A percentile compares a stretch with the other conserved stretches of the same genome.
Evolutionary conservation across 2,888 invertebrate species (phyloP).

Genomic region (Zootermopsis nevadensis): DNA sequence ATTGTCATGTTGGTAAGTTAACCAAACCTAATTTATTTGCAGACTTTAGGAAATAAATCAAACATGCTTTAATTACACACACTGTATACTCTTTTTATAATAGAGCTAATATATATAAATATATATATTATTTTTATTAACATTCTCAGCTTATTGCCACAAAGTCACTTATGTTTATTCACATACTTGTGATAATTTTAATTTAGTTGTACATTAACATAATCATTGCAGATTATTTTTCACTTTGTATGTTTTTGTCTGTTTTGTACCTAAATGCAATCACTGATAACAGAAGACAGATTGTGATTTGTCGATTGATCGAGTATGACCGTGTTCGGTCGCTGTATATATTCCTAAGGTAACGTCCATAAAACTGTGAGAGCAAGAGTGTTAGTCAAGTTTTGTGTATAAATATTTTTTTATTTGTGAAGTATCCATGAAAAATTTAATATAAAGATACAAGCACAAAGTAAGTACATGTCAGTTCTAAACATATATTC

Average conservation of each 20-base stretch:
- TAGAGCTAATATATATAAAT: slow-evolving; percentile 24
- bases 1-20: neutral
- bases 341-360: slow-evolving; percentile 46
- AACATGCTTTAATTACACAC: slow-evolving; percentile 43
- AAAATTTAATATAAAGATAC: neutral
- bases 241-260: slow-evolving; percentile 20
- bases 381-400: slow-evolving; percentile 18
- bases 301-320: slow-evolving; percentile 37
- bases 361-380: slow-evolving; percentile 39
- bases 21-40: slow-evolving; percentile 14
- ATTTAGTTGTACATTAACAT: slow-evolving; percentile 35
- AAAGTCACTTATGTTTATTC: slow-evolving; percentile 38
- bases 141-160: slow-evolving; percentile 9
- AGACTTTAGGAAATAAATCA: slow-evolving; percentile 36
- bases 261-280: slow-evolving; percentile 25
- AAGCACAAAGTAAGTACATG: neutral
- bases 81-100: slow-evolving; percentile 17
- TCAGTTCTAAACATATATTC: neutral
- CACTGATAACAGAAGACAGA: neutral
- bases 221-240: slow-evolving; percentile 36
- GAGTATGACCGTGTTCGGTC: neutral
- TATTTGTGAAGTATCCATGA: neutral
- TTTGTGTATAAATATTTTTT: slow-evolving; percentile 16
- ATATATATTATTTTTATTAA: slow-evolving; percentile 40
- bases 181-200: slow-evolving; percentile 24